phyloP scores from a whole-genome alignment of 2,113 vertebrate genomes.

The Chaetops frenatus region DNA sequence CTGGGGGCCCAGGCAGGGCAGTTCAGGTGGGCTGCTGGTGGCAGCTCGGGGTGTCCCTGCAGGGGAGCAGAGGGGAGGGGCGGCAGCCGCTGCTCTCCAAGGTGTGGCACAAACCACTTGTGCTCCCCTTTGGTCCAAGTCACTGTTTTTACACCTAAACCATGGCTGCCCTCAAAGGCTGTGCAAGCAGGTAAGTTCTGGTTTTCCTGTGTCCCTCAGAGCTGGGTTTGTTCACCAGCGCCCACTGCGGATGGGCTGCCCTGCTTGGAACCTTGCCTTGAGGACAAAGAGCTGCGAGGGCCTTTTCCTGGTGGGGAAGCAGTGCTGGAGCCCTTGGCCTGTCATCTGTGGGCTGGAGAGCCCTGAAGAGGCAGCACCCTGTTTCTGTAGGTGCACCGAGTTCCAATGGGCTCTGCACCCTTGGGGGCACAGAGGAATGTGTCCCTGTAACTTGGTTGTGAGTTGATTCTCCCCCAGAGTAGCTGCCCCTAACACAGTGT shows the following conservation, averaged over 20 bases:
- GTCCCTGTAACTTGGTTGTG: background rate
- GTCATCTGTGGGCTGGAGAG: background rate
- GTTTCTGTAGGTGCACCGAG: background rate
- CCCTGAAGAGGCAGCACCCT: fast-evolving
- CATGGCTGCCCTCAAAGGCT: background rate
- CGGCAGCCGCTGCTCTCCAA: fast-evolving
- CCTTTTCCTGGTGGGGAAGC: fast-evolving
- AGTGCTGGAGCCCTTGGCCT: background rate
- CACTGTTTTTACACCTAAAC: background rate
- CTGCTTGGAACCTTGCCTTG: fast-evolving
- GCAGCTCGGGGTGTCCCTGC: background rate
- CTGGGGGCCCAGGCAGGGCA: fast-evolving
- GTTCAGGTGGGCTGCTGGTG: background rate
- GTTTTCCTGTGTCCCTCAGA: background rate
- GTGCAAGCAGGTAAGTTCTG: fast-evolving
- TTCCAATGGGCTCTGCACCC: fast-evolving
- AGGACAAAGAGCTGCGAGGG: background rate
- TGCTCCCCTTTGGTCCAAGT: background rate
- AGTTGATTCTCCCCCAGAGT: background rate
- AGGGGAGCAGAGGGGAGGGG: background rate
- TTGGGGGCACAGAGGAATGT: background rate
- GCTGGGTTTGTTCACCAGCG: background rate
- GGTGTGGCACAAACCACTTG: fast-evolving
- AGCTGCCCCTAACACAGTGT: background rate
- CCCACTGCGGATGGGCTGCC: fast-evolving